Percentiles rank a stretch among this genome's conserved stretches.
Evolutionary conservation across 2,113 vertebrate genomes (phyloP).

Genomic region (Crocuta crocuta): DNA sequence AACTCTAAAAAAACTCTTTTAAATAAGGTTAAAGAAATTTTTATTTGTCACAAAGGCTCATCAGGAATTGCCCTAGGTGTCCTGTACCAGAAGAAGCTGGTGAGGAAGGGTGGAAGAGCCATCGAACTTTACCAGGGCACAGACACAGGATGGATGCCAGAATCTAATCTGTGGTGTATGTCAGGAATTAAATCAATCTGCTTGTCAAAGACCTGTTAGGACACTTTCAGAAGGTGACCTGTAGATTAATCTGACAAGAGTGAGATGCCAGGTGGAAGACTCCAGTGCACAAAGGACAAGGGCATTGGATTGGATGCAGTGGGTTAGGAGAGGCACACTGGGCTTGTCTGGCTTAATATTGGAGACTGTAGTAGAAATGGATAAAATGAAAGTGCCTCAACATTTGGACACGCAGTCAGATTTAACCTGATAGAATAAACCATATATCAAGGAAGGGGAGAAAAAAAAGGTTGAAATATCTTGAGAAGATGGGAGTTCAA

Average conservation of each 20-base stretch:
- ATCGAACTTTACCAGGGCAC: too few relatives aligned
- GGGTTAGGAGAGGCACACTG: neutral
- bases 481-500: neutral
- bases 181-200: neutral
- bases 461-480: neutral
- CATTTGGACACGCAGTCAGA: neutral
- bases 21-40: neutral
- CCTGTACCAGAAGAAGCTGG: neutral
- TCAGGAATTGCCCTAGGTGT: neutral
- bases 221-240: neutral
- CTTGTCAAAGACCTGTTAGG: neutral
- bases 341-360: neutral
- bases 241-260: neutral
- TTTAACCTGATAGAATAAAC: neutral
- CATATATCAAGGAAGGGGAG: neutral
- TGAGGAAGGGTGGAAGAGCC: too few relatives aligned
- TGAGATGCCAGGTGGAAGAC: fast-evolving
- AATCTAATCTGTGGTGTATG: neutral
- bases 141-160: neutral
- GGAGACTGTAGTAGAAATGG: neutral
- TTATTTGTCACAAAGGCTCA: neutral
- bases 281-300: neutral
- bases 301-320: neutral
- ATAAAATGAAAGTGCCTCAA: neutral
- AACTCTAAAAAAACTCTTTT: neutral